Conservation (phyloP, 2,888 invertebrate species). For the Sialis fuliginosa region DNA sequence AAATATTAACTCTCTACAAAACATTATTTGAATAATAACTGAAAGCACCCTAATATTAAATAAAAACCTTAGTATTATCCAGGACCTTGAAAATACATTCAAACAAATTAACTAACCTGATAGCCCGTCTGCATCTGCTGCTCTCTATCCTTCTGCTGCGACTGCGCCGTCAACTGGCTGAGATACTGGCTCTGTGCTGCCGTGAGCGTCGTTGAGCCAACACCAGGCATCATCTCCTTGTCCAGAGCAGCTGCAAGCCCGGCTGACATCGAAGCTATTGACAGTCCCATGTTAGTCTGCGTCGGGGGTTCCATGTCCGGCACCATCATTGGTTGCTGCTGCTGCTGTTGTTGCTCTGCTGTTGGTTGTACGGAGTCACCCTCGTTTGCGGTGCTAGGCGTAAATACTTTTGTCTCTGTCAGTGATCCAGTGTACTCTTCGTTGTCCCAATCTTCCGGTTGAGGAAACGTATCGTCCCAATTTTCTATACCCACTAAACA, state of each 20-base stretch:
- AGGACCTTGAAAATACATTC: too few relatives aligned
- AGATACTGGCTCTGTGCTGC: slow-evolving; percentile 41
- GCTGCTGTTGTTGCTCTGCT: slow-evolving; percentile 1
- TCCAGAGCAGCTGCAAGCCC: too few relatives aligned
- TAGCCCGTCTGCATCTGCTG: slow-evolving; percentile 20
- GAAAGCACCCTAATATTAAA: too few relatives aligned
- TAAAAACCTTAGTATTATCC: too few relatives aligned
- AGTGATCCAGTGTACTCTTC: slow-evolving; percentile 92
- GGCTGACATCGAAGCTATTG: too few relatives aligned
- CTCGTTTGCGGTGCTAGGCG: slow-evolving; percentile 38
- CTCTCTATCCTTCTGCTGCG: slow-evolving; percentile 19
- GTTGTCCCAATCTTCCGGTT: slow-evolving; percentile 68
- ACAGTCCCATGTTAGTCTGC: too few relatives aligned
- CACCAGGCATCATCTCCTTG: too few relatives aligned
- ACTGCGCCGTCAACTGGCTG: slow-evolving; percentile 36
- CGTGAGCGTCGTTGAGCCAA: slow-evolving; percentile 21
- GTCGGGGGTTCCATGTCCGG: not conserved
- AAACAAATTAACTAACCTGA: too few relatives aligned
- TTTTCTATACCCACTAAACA: slow-evolving; percentile 19
- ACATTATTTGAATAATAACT: too few relatives aligned
- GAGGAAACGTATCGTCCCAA: slow-evolving; percentile 35
- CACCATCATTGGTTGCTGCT: slow-evolving; percentile 6
- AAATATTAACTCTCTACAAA: not conserved
- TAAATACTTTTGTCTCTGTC: slow-evolving; percentile 86
- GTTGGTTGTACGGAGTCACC: slow-evolving; percentile 9